These are phyloP conservation scores for Lytechinus variegatus DNA, from an alignment of 35 echinoderm and acorn worm genomes.

Conservation along the genomic window DNA sequence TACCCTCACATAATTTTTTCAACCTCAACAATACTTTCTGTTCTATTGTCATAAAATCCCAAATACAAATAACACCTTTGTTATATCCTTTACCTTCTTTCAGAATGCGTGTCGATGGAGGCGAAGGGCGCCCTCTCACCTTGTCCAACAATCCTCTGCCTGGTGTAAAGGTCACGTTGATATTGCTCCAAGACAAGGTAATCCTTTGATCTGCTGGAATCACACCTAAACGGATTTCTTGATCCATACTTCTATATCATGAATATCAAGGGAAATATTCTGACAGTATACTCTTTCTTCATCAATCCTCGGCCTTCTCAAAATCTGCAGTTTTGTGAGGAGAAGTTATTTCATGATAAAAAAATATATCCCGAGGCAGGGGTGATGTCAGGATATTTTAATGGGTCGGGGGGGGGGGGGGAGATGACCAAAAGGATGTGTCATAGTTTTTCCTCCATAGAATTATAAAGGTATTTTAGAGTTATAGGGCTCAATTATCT, in stretches of 20 bases:
- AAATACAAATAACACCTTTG: background rate
- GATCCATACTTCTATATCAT: background rate
- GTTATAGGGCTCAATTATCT: too few species aligned
- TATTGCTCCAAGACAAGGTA: conserved; percentile 23
- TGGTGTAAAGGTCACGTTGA: conserved; percentile 26
- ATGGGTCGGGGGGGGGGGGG: too few species aligned
- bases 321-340: too few species aligned
- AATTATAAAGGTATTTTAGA: too few species aligned
- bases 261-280: too few species aligned
- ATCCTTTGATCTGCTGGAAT: background rate
- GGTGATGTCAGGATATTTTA: too few species aligned
- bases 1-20: background rate
- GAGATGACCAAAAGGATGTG: too few species aligned
- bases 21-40: background rate
- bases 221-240: background rate
- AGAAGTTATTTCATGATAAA: too few species aligned
- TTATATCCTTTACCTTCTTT: conserved; percentile 19
- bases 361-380: too few species aligned
- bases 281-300: too few species aligned
- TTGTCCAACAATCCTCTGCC: background rate
- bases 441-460: too few species aligned
- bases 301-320: too few species aligned
- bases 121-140: background rate
- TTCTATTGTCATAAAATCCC: background rate
- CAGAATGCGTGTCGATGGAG: background rate